Percentiles rank a stretch among this genome's conserved stretches.
Conservation (phyloP, 2,113 vertebrate genomes). For the Laterallus jamaicensis region DNA sequence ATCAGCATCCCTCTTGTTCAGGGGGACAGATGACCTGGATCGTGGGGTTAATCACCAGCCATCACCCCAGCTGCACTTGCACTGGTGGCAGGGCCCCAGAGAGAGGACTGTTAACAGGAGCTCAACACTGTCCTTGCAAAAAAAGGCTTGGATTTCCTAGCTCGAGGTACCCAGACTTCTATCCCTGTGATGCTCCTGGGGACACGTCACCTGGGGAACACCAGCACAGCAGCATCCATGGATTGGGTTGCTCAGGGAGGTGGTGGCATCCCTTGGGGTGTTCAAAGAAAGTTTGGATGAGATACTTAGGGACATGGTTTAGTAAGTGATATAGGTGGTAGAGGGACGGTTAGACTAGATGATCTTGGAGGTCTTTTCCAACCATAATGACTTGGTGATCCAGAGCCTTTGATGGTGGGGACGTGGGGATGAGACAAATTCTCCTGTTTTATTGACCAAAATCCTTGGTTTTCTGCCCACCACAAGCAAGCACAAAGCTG, state of each 20-base stretch:
- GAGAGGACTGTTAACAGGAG: background rate
- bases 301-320: too few species aligned
- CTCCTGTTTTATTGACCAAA: background rate
- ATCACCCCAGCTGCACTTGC: background rate
- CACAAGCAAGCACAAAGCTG: background rate
- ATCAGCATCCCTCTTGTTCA: background rate
- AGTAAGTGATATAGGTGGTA: too few species aligned
- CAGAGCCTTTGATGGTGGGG: background rate
- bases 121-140: background rate
- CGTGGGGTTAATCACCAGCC: background rate
- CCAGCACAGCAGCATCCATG: background rate
- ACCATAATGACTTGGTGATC: too few species aligned
- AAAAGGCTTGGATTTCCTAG: background rate
- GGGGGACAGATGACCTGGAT: background rate
- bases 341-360: too few species aligned
- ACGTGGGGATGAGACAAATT: background rate
- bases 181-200: accelerated
- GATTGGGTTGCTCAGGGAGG: too few species aligned
- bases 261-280: too few species aligned
- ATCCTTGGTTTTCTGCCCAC: background rate
- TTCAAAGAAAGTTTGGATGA: too few species aligned
- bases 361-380: too few species aligned
- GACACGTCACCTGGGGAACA: background rate
- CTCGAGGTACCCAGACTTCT: background rate
- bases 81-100: background rate